Base-by-base conservation (phyloP, 2,888 invertebrate genomes). In the Cantharis lateralis region DNA sequence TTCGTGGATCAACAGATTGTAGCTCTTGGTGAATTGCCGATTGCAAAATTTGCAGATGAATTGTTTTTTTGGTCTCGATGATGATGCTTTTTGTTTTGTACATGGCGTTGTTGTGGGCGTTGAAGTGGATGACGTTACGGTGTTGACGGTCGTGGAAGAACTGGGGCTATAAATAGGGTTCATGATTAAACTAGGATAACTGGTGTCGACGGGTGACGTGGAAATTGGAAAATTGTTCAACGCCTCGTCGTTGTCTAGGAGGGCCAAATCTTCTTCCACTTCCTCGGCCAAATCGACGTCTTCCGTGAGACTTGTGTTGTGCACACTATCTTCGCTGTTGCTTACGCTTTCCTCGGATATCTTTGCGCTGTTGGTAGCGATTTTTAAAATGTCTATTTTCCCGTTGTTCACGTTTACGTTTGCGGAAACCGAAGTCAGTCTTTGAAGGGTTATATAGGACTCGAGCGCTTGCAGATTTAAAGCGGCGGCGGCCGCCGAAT, bases 11-110 rank as follows among this genome's bases (percentile, higher is more conserved):
- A 98, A 91, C 85, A 99, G 90, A 89, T 99, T 99, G 90, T 98
- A 99, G 16, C 97, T 97, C 90, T 99, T 99, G 78, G 98, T 98
- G 89, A 99, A 99, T 87, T 98, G 97, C 13, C 99, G 93, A 88
- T 96, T 96, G 88, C 99, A 99, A 89, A 96, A 99, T 90, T 97
- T 97, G 90, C 99, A 99, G 86, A 99, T 98, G 89, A 98, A 99
- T 89, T 99, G 98, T 88, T 98, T 98, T 88, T 98, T 98, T 16
- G 98, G 97, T 80, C 98, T 91, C 10, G 96, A 95, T 48, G 48
- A 48, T 0, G 95, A 75, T n/a, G 70, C 64, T 62, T 78, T 80
- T 48, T 74, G 79, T 26, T 75, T 71, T 20, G 61, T 74, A 84
- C 86, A 89, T 26, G 90, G 88, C 82, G 89, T 88, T 82, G 89